Percentiles rank a stretch among this genome's conserved stretches.
These are phyloP conservation scores for Caenorhabditis brenneri DNA, from an alignment of 1,140 invertebrate species.

Conservation along the genomic window DNA sequence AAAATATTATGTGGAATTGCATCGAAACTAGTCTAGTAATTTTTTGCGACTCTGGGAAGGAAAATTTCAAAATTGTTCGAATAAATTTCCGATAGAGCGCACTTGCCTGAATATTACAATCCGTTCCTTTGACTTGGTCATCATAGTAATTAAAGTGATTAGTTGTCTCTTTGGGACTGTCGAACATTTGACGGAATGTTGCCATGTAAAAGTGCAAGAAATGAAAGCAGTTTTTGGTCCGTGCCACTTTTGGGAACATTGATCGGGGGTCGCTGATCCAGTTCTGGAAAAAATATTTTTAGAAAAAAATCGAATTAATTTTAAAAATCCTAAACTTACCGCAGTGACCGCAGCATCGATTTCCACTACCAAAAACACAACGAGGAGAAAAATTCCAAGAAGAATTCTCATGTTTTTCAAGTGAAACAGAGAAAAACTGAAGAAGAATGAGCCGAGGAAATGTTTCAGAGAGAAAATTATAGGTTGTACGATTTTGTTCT, in stretches of 20 bases:
- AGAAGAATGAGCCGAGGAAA: too few species aligned
- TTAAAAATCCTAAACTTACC: neutral
- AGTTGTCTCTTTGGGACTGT: neutral
- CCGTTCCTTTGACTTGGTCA: conserved; percentile 5
- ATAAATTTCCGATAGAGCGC: too few species aligned
- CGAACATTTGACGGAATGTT: neutral
- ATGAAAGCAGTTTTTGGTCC: neutral
- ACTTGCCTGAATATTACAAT: neutral
- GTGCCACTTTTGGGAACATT: neutral
- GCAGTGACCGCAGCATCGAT: neutral
- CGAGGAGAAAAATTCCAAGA: neutral
- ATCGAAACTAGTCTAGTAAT: too few species aligned
- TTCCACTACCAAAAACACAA: neutral
- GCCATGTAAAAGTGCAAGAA: neutral
- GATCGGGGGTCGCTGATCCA: neutral
- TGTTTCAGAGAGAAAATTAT: too few species aligned
- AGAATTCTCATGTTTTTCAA: too few species aligned
- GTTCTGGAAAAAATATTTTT: neutral
- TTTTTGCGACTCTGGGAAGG: too few species aligned
- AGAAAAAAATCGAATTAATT: neutral
- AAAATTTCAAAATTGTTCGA: too few species aligned
- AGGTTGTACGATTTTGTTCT: too few species aligned
- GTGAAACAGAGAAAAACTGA: too few species aligned
- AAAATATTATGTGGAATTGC: too few species aligned
- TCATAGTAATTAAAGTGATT: conserved; percentile 27